Evolutionary conservation across 2,113 vertebrate species (phyloP).

Genomic region (Leptobrachium leishanense): DNA sequence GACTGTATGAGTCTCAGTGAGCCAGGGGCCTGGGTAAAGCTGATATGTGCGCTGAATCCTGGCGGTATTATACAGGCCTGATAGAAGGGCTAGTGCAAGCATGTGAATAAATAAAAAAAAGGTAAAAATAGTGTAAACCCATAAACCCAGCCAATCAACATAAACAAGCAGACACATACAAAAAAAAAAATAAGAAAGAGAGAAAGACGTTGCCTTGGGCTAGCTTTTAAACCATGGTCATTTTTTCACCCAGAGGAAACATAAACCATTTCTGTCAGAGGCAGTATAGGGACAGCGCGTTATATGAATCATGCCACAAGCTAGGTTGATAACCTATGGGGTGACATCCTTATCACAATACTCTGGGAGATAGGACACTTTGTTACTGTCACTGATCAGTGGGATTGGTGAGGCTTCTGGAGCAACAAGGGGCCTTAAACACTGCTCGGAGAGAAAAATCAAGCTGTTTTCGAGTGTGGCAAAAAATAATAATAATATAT

Average conservation of each 20-base stretch:
- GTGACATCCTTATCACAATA: constrained; percentile 68
- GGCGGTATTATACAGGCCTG: too few relatives aligned
- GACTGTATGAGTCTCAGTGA: too few relatives aligned
- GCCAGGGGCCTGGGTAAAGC: too few relatives aligned
- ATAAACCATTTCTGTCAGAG: constrained; percentile 65
- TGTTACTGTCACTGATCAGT: constrained; percentile 59
- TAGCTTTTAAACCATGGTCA: constrained; percentile 61
- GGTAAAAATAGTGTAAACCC: neutral
- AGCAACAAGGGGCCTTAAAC: neutral
- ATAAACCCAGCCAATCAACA: constrained; percentile 18
- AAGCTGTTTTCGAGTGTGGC: neutral
- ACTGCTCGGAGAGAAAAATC: neutral
- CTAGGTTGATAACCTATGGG: constrained; percentile 66
- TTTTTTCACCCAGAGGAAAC: constrained; percentile 67
- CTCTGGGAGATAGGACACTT: constrained; percentile 64
- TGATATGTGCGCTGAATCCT: too few relatives aligned
- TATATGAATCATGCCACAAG: constrained; percentile 62
- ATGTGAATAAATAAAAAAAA: constrained; percentile 6
- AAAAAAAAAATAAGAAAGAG: too few relatives aligned
- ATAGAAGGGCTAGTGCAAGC: neutral
- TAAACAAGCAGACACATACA: constrained; percentile 66
- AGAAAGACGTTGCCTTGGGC: constrained; percentile 64
- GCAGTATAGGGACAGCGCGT: constrained; percentile 60
- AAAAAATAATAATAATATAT: neutral
- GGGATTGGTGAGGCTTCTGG: neutral